Percentiles rank a stretch among this genome's conserved stretches.
Evolutionary conservation across 2,113 vertebrate species (phyloP).

Genomic region (Toxotes chatareus): DNA sequence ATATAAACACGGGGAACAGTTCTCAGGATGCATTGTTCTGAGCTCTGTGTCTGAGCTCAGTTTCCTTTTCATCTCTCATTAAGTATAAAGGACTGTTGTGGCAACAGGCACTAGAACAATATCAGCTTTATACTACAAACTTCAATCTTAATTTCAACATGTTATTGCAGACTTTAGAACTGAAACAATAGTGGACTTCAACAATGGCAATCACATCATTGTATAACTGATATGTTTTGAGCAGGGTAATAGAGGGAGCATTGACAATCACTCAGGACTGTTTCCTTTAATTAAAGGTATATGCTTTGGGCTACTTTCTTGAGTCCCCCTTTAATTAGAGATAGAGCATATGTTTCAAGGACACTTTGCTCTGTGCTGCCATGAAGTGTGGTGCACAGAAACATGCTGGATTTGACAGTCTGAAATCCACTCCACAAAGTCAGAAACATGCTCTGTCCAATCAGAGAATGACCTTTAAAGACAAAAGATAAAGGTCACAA

Average conservation of each 20-base stretch:
- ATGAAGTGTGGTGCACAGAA: slow-evolving; percentile 18
- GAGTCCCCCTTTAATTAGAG: slow-evolving; percentile 49
- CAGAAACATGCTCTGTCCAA: slow-evolving; percentile 42
- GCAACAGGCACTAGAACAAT: not conserved
- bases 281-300: slow-evolving; percentile 19
- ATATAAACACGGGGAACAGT: not conserved
- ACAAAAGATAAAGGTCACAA: slow-evolving; percentile 56
- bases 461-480: slow-evolving; percentile 57
- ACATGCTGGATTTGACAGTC: slow-evolving; percentile 49
- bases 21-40: not conserved
- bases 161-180: not conserved
- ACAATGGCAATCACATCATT: not conserved
- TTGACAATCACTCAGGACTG: slow-evolving; percentile 1
- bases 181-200: not conserved
- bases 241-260: slow-evolving; percentile 6
- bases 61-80: not conserved
- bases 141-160: not conserved
- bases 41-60: not conserved
- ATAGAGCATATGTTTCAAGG: slow-evolving; percentile 70
- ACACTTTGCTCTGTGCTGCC: slow-evolving; percentile 42
- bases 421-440: slow-evolving; percentile 30
- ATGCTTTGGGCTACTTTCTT: slow-evolving; percentile 30
- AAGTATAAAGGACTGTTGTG: not conserved
- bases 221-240: slow-evolving; percentile 3
- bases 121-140: not conserved